Base-by-base conservation (phyloP, 92 coral and sea anemone genomes). In the Virgularia gustaviana region DNA sequence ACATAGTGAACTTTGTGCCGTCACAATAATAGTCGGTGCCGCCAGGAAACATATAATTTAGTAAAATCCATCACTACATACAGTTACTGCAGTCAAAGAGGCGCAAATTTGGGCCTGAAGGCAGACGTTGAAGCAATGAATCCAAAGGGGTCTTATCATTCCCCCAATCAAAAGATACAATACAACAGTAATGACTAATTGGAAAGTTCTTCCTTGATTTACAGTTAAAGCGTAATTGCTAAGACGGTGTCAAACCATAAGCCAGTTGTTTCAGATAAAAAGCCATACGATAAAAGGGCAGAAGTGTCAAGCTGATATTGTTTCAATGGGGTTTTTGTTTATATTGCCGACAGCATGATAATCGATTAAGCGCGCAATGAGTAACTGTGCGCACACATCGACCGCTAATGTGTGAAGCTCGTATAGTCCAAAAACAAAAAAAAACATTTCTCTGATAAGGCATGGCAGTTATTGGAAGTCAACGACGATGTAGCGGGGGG, bases 361-460 rank as follows among this genome's bases (percentile, higher is more conserved):
- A 45, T 68, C 37, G 36, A 66, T 49, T 22, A 61, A 43, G 36
- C 73, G 42, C 27, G 37, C 34, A 49, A 68, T 55, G 61, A 61
- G 51, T 36, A 59, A 49, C 43, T 68, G 44, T 68, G 55, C 62
- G 34, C 59, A 6, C 23, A 49, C 23, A 23, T 7, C 6, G n/a
- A 31, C 43, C 33, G 75, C 32, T 68, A 68, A 49, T 68, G 33
- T 49, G 61, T 68, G 33, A 51, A 49, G 20, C 73, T 44, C 36
- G 52, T 41, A 47, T 64, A 32, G 37, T 36, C 24, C 37, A 64
- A 13, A 24, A 55, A 23, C 19, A 36, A 41, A 39, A 39, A n/a
- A n/a, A n/a, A n/a, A n/a, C n/a, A n/a, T n/a, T n/a, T n/a, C n/a
- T n/a, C n/a, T n/a, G n/a, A n/a, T n/a, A n/a, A n/a, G n/a, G n/a